Percentiles rank a stretch among this genome's conserved stretches.
phyloP scores from a whole-genome alignment of 2,888 invertebrate genomes.

The Trachelus troglodyta region DNA sequence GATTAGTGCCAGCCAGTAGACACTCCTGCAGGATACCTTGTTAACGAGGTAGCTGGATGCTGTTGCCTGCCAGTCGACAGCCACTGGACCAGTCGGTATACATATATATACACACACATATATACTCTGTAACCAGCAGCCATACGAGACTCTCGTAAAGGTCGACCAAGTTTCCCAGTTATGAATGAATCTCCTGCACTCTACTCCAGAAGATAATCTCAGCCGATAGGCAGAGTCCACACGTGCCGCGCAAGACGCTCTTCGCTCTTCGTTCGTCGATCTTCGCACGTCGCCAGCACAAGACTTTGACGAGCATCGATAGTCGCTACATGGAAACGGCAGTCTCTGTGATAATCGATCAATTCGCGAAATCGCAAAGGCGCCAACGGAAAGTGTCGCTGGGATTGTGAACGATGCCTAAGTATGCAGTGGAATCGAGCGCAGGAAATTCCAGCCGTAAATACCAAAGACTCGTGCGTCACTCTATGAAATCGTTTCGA shows the following conservation, averaged over 20 bases:
- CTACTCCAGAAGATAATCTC: constrained; percentile 27
- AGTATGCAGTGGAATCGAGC: neutral
- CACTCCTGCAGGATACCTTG: neutral
- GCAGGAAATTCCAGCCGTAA: neutral
- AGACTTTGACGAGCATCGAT: too few relatives aligned
- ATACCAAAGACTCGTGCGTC: neutral
- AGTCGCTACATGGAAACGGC: too few relatives aligned
- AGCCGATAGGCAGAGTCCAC: constrained; percentile 19
- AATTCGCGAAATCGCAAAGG: neutral
- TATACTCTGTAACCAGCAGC: too few relatives aligned
- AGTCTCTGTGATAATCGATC: too few relatives aligned
- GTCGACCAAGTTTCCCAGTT: constrained; percentile 18
- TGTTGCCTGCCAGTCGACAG: neutral
- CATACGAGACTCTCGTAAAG: neutral
- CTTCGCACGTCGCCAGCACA: neutral
- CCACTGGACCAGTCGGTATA: neutral
- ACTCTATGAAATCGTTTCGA: neutral
- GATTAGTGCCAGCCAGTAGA: neutral
- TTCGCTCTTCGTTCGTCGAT: neutral
- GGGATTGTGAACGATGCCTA: neutral
- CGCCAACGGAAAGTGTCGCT: neutral
- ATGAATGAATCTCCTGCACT: constrained; percentile 31
- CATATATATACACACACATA: neutral
- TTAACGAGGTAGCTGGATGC: neutral
- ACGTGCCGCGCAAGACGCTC: neutral